Evolutionary conservation across 2,113 vertebrate species (phyloP), one percentile per base, ranked within the genome.

Genomic region (Prinia subflava): DNA sequence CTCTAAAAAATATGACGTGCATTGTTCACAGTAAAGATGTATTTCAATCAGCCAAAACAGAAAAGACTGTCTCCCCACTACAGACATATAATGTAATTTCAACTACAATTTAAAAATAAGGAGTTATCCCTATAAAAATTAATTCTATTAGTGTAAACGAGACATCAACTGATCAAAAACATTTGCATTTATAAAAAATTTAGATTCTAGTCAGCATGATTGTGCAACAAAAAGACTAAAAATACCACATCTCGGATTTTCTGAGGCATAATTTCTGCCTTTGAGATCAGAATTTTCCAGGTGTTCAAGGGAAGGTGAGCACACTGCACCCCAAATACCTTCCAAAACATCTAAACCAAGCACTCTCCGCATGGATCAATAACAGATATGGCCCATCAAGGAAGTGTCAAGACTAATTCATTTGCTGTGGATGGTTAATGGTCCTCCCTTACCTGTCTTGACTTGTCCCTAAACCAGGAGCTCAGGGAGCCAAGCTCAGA

Each of bases 151-250:
- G 50, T 90, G 50, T 86, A 92, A 93, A 76, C 0, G 4, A 95
- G 86, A 60, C 13, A 22, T 74, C 67, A 89, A 86, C 60, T 74
- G 46, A 93, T 87, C 67, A 83, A 92, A 94, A 95, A 67, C 50
- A 86, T 87, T 85, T 82, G 53, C 44, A 82, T 74, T 79, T 94
- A 67, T 95, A 71, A 94, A 93, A 94, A 69, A 82, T 52, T 52
- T 83, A 90, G 87, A 90, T 95, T 90, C 88, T 63, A 86, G 57
- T 90, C 65, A 89, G 75, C 1, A 6, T 83, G 62, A 75, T 75
- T 89, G 74, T 93, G 63, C 81, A 80, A 70, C 50, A 81, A 70
- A 77, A 87, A 80, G 56, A 46, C 80, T 89, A 91, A 91, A 93
- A 92, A 75, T 89, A 89, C 33, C 47, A 46, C 64, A 53, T 77